Evolutionary conservation across 2,888 invertebrate genomes (phyloP).

Genomic region (Priocnemis perturbator): DNA sequence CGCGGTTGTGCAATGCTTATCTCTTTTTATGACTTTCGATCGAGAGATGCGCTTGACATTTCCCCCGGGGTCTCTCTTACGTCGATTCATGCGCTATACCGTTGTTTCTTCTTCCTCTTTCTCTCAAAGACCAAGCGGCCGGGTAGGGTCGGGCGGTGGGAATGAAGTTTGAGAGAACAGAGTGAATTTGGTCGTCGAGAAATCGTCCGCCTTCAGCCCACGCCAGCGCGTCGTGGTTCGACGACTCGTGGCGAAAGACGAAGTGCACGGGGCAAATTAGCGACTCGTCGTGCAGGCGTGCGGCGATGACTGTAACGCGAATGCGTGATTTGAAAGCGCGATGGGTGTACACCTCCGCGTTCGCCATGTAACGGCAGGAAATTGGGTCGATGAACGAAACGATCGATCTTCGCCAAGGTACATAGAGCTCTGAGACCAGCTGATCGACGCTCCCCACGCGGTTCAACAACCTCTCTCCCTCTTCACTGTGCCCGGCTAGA

Average conservation of each 20-base stretch:
- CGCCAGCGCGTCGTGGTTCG: conserved; percentile 9
- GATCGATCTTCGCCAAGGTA: conserved; percentile 56
- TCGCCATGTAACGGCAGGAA: conserved; percentile 35
- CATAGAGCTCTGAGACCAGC: conserved; percentile 48
- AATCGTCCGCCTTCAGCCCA: conserved; percentile 3
- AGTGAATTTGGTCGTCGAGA: too few relatives aligned
- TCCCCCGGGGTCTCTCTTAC: too few relatives aligned
- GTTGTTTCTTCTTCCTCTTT: too few relatives aligned
- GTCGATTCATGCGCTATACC: too few relatives aligned
- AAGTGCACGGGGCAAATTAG: conserved; percentile 24
- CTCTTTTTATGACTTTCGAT: too few relatives aligned
- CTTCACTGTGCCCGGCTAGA: conserved; percentile 24
- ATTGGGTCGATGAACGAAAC: conserved; percentile 63
- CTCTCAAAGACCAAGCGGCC: too few relatives aligned
- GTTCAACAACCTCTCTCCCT: conserved; percentile 54
- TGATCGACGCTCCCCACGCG: conserved; percentile 53
- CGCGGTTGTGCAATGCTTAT: too few relatives aligned
- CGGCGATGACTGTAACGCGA: conserved; percentile 30
- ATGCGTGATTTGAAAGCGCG: conserved; percentile 58
- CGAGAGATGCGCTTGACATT: too few relatives aligned
- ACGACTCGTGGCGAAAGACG: conserved; percentile 1
- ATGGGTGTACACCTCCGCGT: conserved; percentile 38
- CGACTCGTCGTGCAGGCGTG: conserved; percentile 17
- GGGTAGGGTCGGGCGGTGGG: too few relatives aligned
- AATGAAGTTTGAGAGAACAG: too few relatives aligned